These are phyloP conservation scores for Fringilla coelebs DNA, from an alignment of 2,797 vertebrate genomes.

Conservation along the genomic window DNA sequence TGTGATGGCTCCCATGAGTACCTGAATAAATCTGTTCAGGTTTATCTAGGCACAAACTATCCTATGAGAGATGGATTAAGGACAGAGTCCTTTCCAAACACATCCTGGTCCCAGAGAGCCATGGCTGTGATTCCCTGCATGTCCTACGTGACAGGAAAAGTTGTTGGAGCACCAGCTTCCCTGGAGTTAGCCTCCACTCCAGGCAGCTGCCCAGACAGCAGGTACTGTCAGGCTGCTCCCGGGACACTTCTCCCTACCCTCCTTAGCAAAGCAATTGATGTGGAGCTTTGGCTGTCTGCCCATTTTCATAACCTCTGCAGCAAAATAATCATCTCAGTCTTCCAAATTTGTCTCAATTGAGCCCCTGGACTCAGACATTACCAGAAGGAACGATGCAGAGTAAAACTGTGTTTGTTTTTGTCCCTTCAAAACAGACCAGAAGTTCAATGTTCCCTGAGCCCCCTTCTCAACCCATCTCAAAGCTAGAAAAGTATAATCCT, in stretches of 20 bases:
- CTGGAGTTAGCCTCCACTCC: not conserved
- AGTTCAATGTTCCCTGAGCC: not conserved
- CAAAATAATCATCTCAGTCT: not conserved
- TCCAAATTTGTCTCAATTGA: not conserved
- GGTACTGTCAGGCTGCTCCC: not conserved
- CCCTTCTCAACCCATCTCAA: not conserved
- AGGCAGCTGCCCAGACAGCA: not conserved
- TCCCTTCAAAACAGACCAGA: not conserved
- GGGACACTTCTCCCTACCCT: not conserved
- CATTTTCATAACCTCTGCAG: not conserved
- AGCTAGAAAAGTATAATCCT: not conserved
- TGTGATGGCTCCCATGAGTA: not conserved
- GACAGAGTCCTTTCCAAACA: not conserved
- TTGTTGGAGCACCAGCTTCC: not conserved
- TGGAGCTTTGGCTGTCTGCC: not conserved
- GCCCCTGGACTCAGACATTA: not conserved
- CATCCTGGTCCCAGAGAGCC: fast-evolving
- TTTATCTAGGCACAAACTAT: not conserved
- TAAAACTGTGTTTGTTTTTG: not conserved
- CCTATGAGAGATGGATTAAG: not conserved
- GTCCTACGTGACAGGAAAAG: not conserved
- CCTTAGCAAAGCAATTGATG: not conserved
- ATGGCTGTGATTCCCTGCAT: fast-evolving
- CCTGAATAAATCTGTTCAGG: not conserved
- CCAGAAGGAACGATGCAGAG: not conserved